These are phyloP conservation scores for Psettodes erumei DNA, from an alignment of 2,113 vertebrate species.

Conservation along the genomic window DNA sequence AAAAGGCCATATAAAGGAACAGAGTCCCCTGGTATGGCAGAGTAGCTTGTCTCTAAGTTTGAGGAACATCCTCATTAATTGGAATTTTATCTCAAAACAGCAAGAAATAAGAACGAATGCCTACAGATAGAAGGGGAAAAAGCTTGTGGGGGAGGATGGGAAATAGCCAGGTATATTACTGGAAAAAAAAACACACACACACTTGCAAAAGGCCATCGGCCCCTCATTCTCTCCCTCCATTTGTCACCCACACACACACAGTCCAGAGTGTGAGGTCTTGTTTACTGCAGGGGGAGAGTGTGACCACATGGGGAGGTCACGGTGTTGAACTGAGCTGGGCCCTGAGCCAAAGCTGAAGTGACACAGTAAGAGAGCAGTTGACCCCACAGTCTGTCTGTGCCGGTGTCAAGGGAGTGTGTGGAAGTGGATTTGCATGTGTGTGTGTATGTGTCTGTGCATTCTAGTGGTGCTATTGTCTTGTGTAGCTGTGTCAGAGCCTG, in stretches of 20 bases:
- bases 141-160: background rate
- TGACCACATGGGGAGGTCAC: conserved; percentile 51
- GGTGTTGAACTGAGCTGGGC: conserved; percentile 35
- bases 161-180: conserved; percentile 1
- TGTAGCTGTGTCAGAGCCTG: background rate
- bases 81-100: conserved; percentile 57
- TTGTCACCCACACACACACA: background rate
- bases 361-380: conserved; percentile 53
- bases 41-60: conserved; percentile 14
- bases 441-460: background rate
- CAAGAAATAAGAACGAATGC: conserved; percentile 29
- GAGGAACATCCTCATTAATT: conserved; percentile 46
- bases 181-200: background rate
- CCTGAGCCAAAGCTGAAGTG: conserved; percentile 56
- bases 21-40: background rate
- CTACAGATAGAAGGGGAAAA: conserved; percentile 9
- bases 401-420: conserved; percentile 14
- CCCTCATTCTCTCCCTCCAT: too few species aligned
- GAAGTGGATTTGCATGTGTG: conserved; percentile 12
- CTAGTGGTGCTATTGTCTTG: background rate
- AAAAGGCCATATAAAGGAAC: conserved; percentile 1
- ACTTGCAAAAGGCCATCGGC: too few species aligned
- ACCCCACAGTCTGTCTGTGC: conserved; percentile 50
- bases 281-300: conserved; percentile 24
- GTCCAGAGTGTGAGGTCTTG: conserved; percentile 16